A percentile compares a stretch with the other conserved stretches of the same genome.
Conservation (phyloP, 2,797 vertebrate species). For the Sebastes diaconus region DNA sequence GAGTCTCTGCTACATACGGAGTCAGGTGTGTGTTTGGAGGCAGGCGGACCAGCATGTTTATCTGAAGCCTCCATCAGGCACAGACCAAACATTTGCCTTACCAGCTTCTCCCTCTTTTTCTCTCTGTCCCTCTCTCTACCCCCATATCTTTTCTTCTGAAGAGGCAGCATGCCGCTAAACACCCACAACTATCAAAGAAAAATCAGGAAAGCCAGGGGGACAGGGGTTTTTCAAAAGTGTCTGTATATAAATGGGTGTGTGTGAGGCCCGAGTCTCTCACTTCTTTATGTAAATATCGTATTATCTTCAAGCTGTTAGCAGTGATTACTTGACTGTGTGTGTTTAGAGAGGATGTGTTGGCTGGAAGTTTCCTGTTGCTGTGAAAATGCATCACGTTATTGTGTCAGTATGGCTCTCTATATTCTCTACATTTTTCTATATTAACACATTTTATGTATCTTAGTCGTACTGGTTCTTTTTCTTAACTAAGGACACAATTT, state of each 20-base stretch:
- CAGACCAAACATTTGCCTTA: constrained; percentile 72
- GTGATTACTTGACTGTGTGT: background rate
- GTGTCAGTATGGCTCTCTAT: background rate
- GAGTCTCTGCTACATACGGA: constrained; percentile 61
- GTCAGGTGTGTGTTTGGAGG: constrained; percentile 66
- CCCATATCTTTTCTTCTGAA: constrained; percentile 57
- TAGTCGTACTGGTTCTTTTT: background rate
- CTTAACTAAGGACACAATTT: background rate
- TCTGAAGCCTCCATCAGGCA: constrained; percentile 53
- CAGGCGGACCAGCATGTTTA: constrained; percentile 65
- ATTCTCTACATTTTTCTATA: background rate
- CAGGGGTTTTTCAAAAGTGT: constrained; percentile 37
- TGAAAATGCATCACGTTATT: background rate
- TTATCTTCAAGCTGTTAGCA: constrained; percentile 11
- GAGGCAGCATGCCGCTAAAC: constrained; percentile 57
- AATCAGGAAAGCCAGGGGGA: constrained; percentile 35
- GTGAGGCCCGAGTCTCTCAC: constrained; percentile 5
- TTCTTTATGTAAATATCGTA: constrained; percentile 31
- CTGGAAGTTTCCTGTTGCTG: background rate
- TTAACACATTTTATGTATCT: background rate
- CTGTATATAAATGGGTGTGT: background rate
- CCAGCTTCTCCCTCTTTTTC: constrained; percentile 37
- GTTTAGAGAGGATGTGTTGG: background rate
- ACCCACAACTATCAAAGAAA: constrained; percentile 56
- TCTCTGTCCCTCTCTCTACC: constrained; percentile 38